Base-by-base conservation (phyloP, 2,888 invertebrate species). In the Helobdella robusta region DNA sequence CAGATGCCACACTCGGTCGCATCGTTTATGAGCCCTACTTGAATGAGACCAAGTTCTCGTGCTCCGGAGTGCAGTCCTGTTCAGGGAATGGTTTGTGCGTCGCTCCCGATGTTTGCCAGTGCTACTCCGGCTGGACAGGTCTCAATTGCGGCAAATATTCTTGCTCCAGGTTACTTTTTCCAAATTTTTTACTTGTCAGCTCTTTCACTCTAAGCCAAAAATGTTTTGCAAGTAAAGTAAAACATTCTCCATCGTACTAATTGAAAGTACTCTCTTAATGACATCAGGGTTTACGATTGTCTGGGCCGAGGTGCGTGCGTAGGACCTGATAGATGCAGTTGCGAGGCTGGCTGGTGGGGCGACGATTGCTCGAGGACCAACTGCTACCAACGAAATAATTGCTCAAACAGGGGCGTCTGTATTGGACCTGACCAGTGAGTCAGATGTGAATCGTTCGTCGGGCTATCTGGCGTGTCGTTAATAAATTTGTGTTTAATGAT, bases 241-340 rank as follows among this genome's bases (percentile, higher is more conserved):
- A n/a, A n/a, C n/a, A n/a, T n/a, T n/a, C n/a, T n/a, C n/a, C n/a
- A n/a, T n/a, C n/a, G n/a, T n/a, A n/a, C n/a, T n/a, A n/a, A n/a
- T n/a, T n/a, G n/a, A n/a, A n/a, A n/a, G n/a, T n/a, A n/a, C n/a
- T n/a, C n/a, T n/a, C n/a, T n/a, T n/a, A n/a, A n/a, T n/a, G n/a
- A n/a, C n/a, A n/a, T n/a, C n/a, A n/a, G 34, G 23, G 48, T 72
- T 2, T 59, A 63, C 52, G 52, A 68, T 44, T 72, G 72, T 59
- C 65, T 67, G 61, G 70, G 68, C 4, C 69, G 69, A 30, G 72
- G 72, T 11, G 25, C 34, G 5, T 72, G 72, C 46, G 44, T 66
- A 28, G 72, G 70, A 34, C 71, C 72, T 20, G 70, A 72, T 59
- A 44, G n/a, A 18, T 72, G 72, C 60, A 11, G 63, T 6, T 72